Evolutionary conservation across 2,797 vertebrate species (phyloP).

Genomic region (Paguma larvata): DNA sequence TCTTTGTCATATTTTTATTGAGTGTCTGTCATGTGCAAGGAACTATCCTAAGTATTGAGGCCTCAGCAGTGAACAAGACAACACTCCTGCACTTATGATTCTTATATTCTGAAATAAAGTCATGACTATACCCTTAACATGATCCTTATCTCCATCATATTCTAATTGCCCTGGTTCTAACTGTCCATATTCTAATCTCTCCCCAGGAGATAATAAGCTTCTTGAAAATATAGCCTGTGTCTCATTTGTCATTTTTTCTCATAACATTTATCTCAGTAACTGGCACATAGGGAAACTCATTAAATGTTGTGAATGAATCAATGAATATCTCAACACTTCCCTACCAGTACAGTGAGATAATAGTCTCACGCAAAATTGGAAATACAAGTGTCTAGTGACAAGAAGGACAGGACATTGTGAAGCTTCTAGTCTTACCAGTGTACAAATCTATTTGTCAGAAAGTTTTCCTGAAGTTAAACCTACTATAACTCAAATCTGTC

Average conservation of each 20-base stretch:
- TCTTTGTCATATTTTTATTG: not conserved
- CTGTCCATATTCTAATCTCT: not conserved
- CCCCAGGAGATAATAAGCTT: not conserved
- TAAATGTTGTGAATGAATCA: not conserved
- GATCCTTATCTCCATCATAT: not conserved
- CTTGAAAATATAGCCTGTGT: not conserved
- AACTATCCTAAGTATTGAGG: rapidly evolving
- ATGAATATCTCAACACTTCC: not conserved
- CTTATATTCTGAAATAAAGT: not conserved
- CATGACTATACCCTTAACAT: not conserved
- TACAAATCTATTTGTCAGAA: not conserved
- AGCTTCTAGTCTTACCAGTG: not conserved
- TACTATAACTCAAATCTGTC: not conserved
- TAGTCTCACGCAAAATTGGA: not conserved
- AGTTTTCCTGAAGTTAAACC: not conserved
- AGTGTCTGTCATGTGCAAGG: too few species aligned
- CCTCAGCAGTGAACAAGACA: not conserved
- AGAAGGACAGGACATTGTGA: not conserved
- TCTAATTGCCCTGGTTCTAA: not conserved
- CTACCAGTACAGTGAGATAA: not conserved
- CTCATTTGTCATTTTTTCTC: not conserved
- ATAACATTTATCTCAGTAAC: not conserved
- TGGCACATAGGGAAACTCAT: not conserved
- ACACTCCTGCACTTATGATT: not conserved
- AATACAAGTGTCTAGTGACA: not conserved